phyloP scores from a whole-genome alignment of 2,113 vertebrate species.

The Tinamus guttatus region DNA sequence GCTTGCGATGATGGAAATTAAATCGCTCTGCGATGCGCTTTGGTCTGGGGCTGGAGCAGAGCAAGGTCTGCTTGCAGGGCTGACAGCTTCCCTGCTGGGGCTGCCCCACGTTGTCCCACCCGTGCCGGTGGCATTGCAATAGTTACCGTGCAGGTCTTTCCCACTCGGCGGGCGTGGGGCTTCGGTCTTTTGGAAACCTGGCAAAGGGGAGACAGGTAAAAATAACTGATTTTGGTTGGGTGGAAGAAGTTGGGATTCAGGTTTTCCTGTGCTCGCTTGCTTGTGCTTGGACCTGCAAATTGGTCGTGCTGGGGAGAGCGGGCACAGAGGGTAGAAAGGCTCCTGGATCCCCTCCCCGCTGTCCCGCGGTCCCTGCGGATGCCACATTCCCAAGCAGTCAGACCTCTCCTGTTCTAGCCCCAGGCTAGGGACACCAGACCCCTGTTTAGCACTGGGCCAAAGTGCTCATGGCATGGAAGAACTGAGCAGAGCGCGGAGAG shows the following conservation, averaged over 20 bases:
- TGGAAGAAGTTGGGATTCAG: not conserved
- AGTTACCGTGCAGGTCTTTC: slow-evolving; percentile 74
- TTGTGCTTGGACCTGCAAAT: rapidly evolving
- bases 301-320: rapidly evolving
- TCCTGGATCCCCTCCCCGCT: not conserved
- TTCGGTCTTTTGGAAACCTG: slow-evolving; percentile 73
- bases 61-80: not conserved
- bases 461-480: not conserved
- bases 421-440: not conserved
- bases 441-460: not conserved
- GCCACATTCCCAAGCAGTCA: not conserved
- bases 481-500: not conserved
- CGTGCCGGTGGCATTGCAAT: rapidly evolving
- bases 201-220: not conserved
- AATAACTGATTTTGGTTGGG: not conserved
- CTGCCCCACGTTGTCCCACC: rapidly evolving
- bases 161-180: slow-evolving; percentile 56
- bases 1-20: rapidly evolving
- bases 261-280: not conserved
- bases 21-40: not conserved
- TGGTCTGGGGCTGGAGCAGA: not conserved
- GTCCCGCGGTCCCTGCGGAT: not conserved
- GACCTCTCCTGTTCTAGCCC: not conserved
- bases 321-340: rapidly evolving
- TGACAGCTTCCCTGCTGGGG: not conserved